These are phyloP conservation scores for Macaria notata DNA, from an alignment of 2,888 invertebrate species.

Conservation along the genomic window DNA sequence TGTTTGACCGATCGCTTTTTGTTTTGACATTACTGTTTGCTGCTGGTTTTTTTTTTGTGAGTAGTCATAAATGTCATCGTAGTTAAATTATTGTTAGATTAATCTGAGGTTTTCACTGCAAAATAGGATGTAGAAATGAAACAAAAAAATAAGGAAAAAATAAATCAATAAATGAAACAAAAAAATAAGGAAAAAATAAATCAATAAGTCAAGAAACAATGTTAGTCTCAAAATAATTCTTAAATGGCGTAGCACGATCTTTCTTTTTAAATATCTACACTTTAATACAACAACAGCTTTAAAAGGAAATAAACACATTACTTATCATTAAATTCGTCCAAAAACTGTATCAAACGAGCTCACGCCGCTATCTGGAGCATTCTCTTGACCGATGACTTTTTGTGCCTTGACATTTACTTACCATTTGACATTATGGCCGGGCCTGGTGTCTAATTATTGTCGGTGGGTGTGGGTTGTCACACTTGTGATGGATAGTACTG, in stretches of 20 bases:
- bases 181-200: too few species aligned
- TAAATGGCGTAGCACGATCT: too few species aligned
- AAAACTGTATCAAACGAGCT: conserved; percentile 35
- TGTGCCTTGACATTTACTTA: conserved; percentile 69
- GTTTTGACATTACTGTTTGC: conserved; percentile 64
- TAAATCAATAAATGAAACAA: too few species aligned
- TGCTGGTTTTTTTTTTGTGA: not conserved
- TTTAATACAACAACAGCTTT: not conserved
- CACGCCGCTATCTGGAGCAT: conserved; percentile 27
- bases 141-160: too few species aligned
- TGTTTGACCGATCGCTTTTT: conserved; percentile 57
- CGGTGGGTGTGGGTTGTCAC: conserved; percentile 67
- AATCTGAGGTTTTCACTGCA: too few species aligned
- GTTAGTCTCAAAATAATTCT: too few species aligned
- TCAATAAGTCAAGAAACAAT: too few species aligned
- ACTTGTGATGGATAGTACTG: conserved; percentile 25
- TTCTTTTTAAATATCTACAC: not conserved
- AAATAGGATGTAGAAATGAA: too few species aligned
- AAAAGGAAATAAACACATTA: not conserved
- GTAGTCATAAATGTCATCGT: not conserved
- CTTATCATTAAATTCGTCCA: not conserved
- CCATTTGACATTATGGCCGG: conserved; percentile 76
- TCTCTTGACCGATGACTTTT: conserved; percentile 58
- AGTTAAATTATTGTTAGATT: too few species aligned
- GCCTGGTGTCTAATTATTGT: conserved; percentile 74